Conservation (phyloP, 2,797 vertebrate species). For the Neosilurus mollespiculum region DNA sequence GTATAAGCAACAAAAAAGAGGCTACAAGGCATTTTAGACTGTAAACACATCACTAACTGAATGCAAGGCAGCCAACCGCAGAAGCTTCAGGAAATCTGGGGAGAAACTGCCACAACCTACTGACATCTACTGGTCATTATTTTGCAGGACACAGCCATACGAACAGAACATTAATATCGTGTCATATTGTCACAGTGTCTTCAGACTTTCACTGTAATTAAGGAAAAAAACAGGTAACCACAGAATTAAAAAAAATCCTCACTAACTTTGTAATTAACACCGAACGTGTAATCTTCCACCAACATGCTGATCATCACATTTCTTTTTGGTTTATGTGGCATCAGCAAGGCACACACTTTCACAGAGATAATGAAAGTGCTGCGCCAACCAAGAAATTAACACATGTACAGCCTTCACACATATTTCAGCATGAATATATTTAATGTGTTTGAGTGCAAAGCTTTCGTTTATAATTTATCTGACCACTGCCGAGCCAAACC, state of each 20-base stretch:
- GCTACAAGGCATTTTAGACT: not conserved
- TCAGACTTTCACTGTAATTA: not conserved
- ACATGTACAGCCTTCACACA: not conserved
- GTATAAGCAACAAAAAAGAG: no score
- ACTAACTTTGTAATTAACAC: not conserved
- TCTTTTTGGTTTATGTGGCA: not conserved
- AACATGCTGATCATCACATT: not conserved
- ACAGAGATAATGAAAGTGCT: not conserved
- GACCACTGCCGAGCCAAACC: not conserved
- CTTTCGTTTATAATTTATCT: not conserved
- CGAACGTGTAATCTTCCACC: not conserved
- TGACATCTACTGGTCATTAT: constrained; percentile 27
- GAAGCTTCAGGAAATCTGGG: not conserved
- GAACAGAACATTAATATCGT: not conserved
- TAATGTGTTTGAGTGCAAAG: not conserved
- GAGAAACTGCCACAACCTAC: not conserved
- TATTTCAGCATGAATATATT: not conserved
- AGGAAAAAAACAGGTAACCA: not conserved
- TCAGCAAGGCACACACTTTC: not conserved
- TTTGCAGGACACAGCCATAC: not conserved
- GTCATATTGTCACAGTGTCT: not conserved
- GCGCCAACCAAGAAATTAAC: not conserved
- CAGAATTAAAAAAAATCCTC: not conserved
- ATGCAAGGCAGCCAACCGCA: not conserved
- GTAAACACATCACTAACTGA: not conserved